Evolutionary conservation across 2,797 vertebrate species (phyloP), one percentile per base, ranked within the genome.

Genomic region (Tympanoctomys barrerae): DNA sequence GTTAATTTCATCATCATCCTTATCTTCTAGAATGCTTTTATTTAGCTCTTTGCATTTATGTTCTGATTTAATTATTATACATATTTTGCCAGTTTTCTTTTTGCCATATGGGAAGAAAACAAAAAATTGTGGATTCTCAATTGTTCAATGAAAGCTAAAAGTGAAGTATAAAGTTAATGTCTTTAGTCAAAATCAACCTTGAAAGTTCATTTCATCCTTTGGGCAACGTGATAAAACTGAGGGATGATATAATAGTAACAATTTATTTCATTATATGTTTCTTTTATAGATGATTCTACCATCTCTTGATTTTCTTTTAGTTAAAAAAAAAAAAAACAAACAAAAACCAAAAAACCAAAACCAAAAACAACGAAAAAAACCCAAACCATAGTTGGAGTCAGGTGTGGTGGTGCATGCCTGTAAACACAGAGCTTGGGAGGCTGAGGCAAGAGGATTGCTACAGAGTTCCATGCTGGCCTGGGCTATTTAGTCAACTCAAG

Each of bases 41-140:
- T 81, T 46, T 78, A 33, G 49, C 16, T 59, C 18, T 88, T 42
- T 61, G 46, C 24, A 46, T 78, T 90, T 46, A n/a, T 77, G 31
- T 83, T 62, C n/a, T 46, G 42, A 54, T 91, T 87, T 91, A 61
- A 71, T n/a, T 80, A n/a, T 87, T n/a, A 64, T 7, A 8, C 61
- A 22, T 71, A 49, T 75, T 61, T 91, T 93, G 42, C 85, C 26
- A 84, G 36, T 86, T 94, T 94, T 95, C 75, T 87, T 91, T 93
- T 84, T 87, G n/a, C 49, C 89, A 33, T 85, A 39, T 46, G 31
- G 31, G 13, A 26, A 85, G 54, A 82, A 89, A 92, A 52, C 80
- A 13, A 85, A 89, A 96, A 87, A 52, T 68, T 62, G 11, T 77
- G 39, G 81, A 18, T 88, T 86, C 42, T 94, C 5, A 64, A 8